Base-by-base conservation (phyloP, 1,140 invertebrate species). In the Orussus abietinus region DNA sequence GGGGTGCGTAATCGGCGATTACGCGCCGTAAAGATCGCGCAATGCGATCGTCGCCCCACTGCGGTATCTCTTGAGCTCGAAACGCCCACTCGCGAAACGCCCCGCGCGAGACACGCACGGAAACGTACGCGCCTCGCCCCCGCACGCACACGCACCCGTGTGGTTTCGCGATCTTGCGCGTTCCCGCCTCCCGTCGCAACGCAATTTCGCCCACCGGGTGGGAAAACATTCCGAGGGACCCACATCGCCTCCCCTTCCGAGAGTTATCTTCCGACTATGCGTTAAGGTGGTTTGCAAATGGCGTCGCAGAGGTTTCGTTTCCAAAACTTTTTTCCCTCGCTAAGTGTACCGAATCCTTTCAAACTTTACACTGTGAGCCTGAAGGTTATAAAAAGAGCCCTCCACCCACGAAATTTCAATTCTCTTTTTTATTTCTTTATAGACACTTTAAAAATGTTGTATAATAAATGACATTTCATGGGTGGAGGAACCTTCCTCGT, bases 1-100 rank as follows among this genome's bases (percentile, higher is more conserved):
- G 26, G 37, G 40, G 38, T 48, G 22, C 49, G 44, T 50, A 38
- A 45, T 44, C 32, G 43, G 15, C 42, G 38, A 38, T 45, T 47
- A 53, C 21, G 39, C 21, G 14, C 25, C 13, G 7, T 2, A 25
- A 6, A 25, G 22, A 6, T 36, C 14, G 34, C 34, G 34, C 15
- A 36, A 12, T 36, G 18, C 34, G 11, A 18, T 25, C 21, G 14
- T 1, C 33, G 25, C 11, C 41, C 40, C 20, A 25, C 22, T 28
- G 9, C 11, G 4, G 11, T 9, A 22, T 38, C 6, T 42, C 32
- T 30, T 21, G 31, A 15, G 30, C 42, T 17, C 29, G 45, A 42
- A 55, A 36, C 40, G 19, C 28, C 46, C 45, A 51, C 51, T 28
- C 38, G 32, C 31, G 10, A 5, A 28, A 17, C 45, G 22, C 36